A percentile compares a stretch with the other conserved stretches of the same genome.
Evolutionary conservation across 1,140 invertebrate species (phyloP).

Genomic region (Scaptomyza hsui): DNA sequence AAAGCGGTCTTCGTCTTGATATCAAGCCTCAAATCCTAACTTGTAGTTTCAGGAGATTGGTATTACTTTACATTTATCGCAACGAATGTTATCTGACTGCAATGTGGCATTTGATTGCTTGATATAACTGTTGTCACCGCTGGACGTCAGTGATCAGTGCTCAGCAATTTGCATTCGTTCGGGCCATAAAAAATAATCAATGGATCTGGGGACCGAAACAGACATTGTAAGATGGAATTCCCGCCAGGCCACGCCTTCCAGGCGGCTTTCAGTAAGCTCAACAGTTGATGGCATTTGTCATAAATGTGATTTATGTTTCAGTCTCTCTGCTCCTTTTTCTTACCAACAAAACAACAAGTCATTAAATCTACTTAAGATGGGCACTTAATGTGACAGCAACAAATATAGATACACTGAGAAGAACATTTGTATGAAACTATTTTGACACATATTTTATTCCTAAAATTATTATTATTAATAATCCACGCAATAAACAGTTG

Average conservation of each 20-base stretch:
- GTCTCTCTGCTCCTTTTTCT: slow-evolving; percentile 31
- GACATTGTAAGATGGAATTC: not conserved
- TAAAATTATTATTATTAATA: too few species aligned
- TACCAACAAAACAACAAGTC: slow-evolving; percentile 56
- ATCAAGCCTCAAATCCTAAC: slow-evolving; percentile 37
- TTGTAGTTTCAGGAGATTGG: slow-evolving; percentile 18
- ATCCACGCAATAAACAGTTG: too few species aligned
- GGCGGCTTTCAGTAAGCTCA: slow-evolving; percentile 10
- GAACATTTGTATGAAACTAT: too few species aligned
- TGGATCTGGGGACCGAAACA: not conserved
- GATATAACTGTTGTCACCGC: slow-evolving; percentile 47
- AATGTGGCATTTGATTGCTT: slow-evolving; percentile 58
- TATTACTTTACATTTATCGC: slow-evolving; percentile 41
- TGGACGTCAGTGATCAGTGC: not conserved
- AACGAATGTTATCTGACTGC: slow-evolving; percentile 61
- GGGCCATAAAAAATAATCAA: slow-evolving; percentile 55
- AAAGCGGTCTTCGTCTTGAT: slow-evolving; percentile 22
- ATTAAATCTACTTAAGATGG: slow-evolving; percentile 77
- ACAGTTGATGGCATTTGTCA: slow-evolving; percentile 59
- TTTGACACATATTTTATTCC: too few species aligned
- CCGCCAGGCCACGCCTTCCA: not conserved
- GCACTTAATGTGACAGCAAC: slow-evolving; percentile 43
- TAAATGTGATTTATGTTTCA: slow-evolving; percentile 69
- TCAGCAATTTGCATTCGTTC: slow-evolving; percentile 38
- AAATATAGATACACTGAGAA: slow-evolving; percentile 31